phyloP scores from a whole-genome alignment of 2,113 vertebrate species.

The Hoplias malabaricus region DNA sequence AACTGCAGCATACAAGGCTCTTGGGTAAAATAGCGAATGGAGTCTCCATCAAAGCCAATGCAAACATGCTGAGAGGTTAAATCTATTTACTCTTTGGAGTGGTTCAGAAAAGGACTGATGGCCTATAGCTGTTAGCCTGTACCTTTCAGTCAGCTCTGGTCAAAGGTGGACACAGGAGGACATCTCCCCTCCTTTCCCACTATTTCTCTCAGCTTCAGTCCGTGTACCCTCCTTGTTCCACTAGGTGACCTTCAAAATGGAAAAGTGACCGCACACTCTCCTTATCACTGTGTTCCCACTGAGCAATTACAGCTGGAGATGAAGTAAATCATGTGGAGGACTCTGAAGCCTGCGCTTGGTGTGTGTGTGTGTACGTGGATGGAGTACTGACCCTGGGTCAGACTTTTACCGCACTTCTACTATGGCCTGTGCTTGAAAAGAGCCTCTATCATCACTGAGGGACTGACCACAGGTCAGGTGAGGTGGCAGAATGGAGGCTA shows the following conservation, averaged over 20 bases:
- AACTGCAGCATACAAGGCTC: not conserved
- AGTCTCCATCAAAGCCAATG: not conserved
- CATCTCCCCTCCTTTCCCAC: not conserved
- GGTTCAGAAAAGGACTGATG: not conserved
- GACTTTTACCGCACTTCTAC: slow-evolving; percentile 4
- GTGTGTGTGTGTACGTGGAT: not conserved
- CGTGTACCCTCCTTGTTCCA: not conserved
- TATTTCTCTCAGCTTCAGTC: not conserved
- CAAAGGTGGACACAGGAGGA: not conserved
- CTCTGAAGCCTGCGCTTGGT: not conserved
- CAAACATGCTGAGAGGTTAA: not conserved
- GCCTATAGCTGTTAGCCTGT: not conserved
- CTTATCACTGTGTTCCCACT: not conserved
- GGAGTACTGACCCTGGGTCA: not conserved
- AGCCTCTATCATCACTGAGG: slow-evolving; percentile 15
- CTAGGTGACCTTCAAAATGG: not conserved
- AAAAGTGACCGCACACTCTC: slow-evolving; percentile 3
- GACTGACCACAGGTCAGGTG: not conserved
- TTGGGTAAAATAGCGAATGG: not conserved
- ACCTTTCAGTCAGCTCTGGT: not conserved
- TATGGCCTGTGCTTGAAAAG: not conserved
- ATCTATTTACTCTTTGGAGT: not conserved
- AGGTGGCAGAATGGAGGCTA: slow-evolving; percentile 3
- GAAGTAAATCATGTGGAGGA: not conserved
- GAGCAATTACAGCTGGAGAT: not conserved